Evolutionary conservation across 2,113 vertebrate species (phyloP).

Genomic region (Quiscalus mexicanus): DNA sequence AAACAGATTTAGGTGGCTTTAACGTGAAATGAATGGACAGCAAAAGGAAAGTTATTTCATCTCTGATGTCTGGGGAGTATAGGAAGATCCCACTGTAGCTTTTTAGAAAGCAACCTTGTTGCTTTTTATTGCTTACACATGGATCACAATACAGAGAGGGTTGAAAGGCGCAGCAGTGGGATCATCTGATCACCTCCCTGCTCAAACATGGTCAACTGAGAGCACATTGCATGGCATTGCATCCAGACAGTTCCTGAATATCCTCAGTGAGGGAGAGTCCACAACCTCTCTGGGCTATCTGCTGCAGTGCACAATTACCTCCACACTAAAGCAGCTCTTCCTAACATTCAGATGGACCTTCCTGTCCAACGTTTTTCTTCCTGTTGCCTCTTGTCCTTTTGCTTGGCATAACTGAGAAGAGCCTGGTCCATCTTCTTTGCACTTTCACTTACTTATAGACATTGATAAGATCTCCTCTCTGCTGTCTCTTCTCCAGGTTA

Average conservation of each 20-base stretch:
- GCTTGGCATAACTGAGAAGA: background rate
- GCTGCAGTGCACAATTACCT: background rate
- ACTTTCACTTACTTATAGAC: background rate
- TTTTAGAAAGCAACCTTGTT: background rate
- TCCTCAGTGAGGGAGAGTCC: background rate
- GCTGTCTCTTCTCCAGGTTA: background rate
- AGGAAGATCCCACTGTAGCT: background rate
- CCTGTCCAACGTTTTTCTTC: background rate
- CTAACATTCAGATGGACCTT: background rate
- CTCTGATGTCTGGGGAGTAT: background rate
- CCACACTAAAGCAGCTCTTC: background rate
- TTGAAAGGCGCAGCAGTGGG: background rate
- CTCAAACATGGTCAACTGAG: background rate
- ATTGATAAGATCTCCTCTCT: background rate
- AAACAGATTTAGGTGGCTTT: background rate
- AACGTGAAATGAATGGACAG: background rate
- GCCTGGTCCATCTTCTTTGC: background rate
- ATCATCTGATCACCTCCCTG: background rate
- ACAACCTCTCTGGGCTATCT: background rate
- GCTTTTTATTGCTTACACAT: background rate
- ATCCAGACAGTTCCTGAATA: background rate
- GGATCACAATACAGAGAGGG: background rate
- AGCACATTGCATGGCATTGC: background rate
- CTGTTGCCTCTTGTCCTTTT: background rate
- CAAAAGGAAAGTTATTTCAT: background rate